A percentile compares a stretch with the other conserved stretches of the same genome.
phyloP scores from a whole-genome alignment of 2,113 vertebrate genomes.

The Oceanodroma tethys region DNA sequence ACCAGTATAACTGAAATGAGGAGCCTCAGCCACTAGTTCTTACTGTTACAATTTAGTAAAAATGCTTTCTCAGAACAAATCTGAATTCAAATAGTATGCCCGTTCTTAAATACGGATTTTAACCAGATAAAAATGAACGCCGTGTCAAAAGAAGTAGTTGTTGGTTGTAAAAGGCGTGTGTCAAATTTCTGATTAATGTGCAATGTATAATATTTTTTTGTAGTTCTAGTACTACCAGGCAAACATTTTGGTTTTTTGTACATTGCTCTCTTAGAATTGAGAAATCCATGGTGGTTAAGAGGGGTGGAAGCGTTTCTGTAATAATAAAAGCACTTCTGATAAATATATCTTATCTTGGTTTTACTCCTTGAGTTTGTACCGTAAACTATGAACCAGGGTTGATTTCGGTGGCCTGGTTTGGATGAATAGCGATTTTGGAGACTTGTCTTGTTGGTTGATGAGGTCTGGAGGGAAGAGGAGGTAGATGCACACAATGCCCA shows the following conservation, averaged over 20 bases:
- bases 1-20: background rate
- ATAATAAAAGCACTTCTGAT: conserved; percentile 59
- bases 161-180: background rate
- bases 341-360: background rate
- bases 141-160: background rate
- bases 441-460: background rate
- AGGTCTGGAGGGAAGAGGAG: conserved; percentile 34
- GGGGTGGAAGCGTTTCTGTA: background rate
- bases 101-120: background rate
- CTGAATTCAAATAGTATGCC: background rate
- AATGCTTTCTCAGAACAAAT: background rate
- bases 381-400: background rate
- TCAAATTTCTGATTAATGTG: background rate
- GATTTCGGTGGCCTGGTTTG: background rate
- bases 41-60: background rate
- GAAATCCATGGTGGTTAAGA: conserved; percentile 7
- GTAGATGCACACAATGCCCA: conserved; percentile 48
- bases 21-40: background rate
- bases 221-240: background rate
- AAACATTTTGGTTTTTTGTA: background rate
- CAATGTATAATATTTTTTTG: background rate
- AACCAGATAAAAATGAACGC: background rate
- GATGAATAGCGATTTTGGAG: background rate
- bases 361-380: background rate
- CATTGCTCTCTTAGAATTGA: conserved; percentile 17